These are phyloP conservation scores for Chrysomallon squamiferum DNA, from an alignment of 1,140 invertebrate species.

Conservation along the genomic window DNA sequence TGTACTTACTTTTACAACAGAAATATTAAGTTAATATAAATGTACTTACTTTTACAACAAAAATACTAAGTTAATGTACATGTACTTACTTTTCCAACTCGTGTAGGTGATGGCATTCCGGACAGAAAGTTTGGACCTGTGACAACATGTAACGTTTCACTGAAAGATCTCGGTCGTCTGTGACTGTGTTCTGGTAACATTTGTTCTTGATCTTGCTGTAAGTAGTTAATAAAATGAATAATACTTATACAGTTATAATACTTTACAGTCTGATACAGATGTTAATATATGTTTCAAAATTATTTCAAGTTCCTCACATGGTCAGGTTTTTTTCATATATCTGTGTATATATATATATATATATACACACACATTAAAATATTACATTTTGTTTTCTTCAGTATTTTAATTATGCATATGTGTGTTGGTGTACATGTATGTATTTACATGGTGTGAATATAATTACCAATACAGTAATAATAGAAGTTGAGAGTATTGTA, in stretches of 20 bases:
- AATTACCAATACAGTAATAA: too few relatives aligned
- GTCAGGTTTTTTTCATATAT: too few relatives aligned
- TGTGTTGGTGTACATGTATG: too few relatives aligned
- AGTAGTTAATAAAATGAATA: conserved; percentile 87
- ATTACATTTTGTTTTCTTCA: too few relatives aligned
- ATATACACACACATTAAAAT: too few relatives aligned
- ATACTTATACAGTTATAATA: conserved; percentile 83
- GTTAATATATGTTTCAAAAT: not conserved
- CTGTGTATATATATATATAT: too few relatives aligned
- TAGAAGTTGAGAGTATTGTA: too few relatives aligned
- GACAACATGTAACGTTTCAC: conserved; percentile 61
- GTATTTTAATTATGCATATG: too few relatives aligned
- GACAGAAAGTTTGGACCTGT: conserved; percentile 65
- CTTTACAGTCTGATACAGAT: not conserved
- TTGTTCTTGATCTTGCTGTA: conserved; percentile 36
- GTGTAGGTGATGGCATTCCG: conserved; percentile 74
- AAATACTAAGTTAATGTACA: not conserved
- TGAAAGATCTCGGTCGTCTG: conserved; percentile 53
- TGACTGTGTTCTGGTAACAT: conserved; percentile 38
- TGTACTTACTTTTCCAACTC: conserved; percentile 44
- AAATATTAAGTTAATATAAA: too few relatives aligned
- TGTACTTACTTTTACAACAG: too few relatives aligned
- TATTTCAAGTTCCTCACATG: too few relatives aligned
- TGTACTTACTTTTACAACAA: conserved; percentile 43
- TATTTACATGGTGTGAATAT: too few relatives aligned